Base-by-base conservation (phyloP, 2,797 vertebrate genomes). In the Sebastes minor region DNA sequence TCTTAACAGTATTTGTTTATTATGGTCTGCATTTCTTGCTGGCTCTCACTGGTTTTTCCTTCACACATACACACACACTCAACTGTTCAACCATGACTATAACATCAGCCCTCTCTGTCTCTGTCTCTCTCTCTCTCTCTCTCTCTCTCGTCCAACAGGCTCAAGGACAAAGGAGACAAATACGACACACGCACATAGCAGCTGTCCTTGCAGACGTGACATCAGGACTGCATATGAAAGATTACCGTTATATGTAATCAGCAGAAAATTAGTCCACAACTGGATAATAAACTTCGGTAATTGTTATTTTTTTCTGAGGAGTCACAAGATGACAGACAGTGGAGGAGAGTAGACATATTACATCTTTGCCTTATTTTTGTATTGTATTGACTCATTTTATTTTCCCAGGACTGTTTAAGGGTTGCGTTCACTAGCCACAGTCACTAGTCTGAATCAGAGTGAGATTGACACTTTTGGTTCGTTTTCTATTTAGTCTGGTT, bases 1-100 rank as follows among this genome's bases (percentile, higher is more conserved):
- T 75, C 57, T 53, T 38, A 32, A 57, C 27, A 56, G 52, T 38
- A 14, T 80, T 59, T 84, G 74, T 78, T 74, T 69, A 46, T 46
- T 46, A 32, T 65, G 28, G 68, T 71, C 56, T 5, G 28, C 18
- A 53, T 32, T 63, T 64, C 38, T 76, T 49, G 4, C 28, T 71
- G 1, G 1, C 55, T 60, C 56, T 14, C 6, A n/a, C 59, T 38
- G 18, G 8, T 33, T 71, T 71, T 52, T 71, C 18, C 6, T 1
- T 38, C 60, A 57, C 71, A 71, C 11, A 56, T 46, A 70, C 6
- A 61, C 30, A 77, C 59, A 60, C 32, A 22, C 55, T 2, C 59
- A 46, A n/a, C 33, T 56, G 13, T n/a, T 30, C 25, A 59, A 18
- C 30, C 28, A 65, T 57, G 70, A 32, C 64, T 49, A 27, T 56